Conservation (phyloP, 2,797 vertebrate genomes). For the Trematomus bernacchii region DNA sequence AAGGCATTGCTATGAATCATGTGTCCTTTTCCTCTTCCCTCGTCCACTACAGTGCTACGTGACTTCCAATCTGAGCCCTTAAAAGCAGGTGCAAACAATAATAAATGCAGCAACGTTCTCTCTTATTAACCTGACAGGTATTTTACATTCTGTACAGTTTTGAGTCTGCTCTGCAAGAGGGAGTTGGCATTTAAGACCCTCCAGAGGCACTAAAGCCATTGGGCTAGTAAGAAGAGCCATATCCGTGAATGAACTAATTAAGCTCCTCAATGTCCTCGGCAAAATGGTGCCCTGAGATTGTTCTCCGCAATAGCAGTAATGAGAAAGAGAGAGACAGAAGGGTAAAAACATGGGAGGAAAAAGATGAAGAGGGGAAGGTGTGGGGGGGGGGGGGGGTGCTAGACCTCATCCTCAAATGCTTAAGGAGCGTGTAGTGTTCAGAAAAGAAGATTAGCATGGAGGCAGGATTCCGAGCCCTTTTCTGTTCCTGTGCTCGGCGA, state of each 20-base stretch:
- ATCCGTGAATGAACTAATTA: slow-evolving; percentile 84
- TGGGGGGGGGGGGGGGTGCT: neutral
- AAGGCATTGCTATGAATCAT: slow-evolving; percentile 1
- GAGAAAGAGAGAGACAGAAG: slow-evolving; percentile 64
- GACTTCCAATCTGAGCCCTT: slow-evolving; percentile 31
- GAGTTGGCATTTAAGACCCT: slow-evolving; percentile 77
- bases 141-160: slow-evolving; percentile 71
- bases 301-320: slow-evolving; percentile 79
- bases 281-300: slow-evolving; percentile 82
- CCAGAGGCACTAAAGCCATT: slow-evolving; percentile 74
- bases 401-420: slow-evolving; percentile 50
- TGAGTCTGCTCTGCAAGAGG: slow-evolving; percentile 65
- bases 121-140: slow-evolving; percentile 71
- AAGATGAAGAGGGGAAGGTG: neutral
- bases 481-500: slow-evolving; percentile 23
- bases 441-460: slow-evolving; percentile 28
- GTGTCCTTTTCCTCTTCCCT: slow-evolving; percentile 20
- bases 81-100: slow-evolving; percentile 51
- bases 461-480: slow-evolving; percentile 17
- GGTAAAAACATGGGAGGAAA: slow-evolving; percentile 40
- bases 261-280: slow-evolving; percentile 79
- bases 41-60: neutral
- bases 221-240: slow-evolving; percentile 74
- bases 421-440: slow-evolving; percentile 42
- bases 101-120: slow-evolving; percentile 62